Evolutionary conservation across 2,888 invertebrate genomes (phyloP).

Genomic region (Pilophorus perplexus): DNA sequence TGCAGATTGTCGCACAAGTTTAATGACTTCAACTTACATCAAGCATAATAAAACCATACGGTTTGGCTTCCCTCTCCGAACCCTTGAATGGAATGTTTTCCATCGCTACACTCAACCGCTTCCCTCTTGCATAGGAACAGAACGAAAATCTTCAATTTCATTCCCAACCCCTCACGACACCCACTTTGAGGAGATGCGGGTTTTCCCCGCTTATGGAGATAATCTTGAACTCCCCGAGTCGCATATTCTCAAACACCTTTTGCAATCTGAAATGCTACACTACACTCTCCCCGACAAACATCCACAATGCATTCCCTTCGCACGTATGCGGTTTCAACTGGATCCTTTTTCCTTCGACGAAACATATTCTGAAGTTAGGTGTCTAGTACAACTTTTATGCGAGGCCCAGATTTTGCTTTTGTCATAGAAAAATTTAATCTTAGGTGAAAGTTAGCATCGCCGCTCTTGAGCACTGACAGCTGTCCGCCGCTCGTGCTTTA

Average conservation of each 20-base stretch:
- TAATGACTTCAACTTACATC: conserved; percentile 33
- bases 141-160: not conserved
- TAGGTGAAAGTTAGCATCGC: too few relatives aligned
- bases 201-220: not conserved
- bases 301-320: too few relatives aligned
- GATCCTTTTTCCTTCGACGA: too few relatives aligned
- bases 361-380: too few relatives aligned
- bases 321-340: too few relatives aligned
- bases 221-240: not conserved
- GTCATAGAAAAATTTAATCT: too few relatives aligned
- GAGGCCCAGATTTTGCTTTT: too few relatives aligned
- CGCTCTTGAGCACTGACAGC: too few relatives aligned
- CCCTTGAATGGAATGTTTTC: not conserved
- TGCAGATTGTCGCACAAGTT: conserved; percentile 39
- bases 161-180: not conserved
- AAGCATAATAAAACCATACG: conserved; percentile 37
- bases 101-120: not conserved
- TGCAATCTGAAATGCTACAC: too few relatives aligned
- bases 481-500: too few relatives aligned
- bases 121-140: not conserved
- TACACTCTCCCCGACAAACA: too few relatives aligned
- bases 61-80: not conserved
- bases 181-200: not conserved
- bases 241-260: not conserved
- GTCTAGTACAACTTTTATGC: too few relatives aligned